Base-by-base conservation (phyloP, 1,140 invertebrate species). In the Drosophila guanche region DNA sequence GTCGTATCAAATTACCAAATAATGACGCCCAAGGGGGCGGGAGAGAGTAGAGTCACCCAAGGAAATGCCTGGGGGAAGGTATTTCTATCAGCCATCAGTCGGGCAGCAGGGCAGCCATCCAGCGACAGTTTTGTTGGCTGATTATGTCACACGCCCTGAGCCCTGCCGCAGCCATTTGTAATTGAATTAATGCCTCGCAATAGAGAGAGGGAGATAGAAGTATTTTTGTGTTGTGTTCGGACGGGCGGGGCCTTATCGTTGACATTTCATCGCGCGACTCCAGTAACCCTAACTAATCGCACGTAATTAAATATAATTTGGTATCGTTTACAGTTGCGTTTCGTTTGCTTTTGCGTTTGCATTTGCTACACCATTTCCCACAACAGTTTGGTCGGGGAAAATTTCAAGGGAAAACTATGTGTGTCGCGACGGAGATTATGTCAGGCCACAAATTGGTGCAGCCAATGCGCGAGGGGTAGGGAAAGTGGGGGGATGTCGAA, bases 281-380 rank as follows among this genome's bases (percentile, higher is more conserved):
- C 81, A 90, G 78, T 90, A 90, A 90, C 88, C 88, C 79, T 90
- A 90, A 90, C 88, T 90, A 90, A 90, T 90, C 88, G 88, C 79
- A 84, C 83, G 88, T 90, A 90, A 90, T 90, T 90, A 90, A 90
- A 90, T 89, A 89, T 89, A 88, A 88, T 88, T 88, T 88, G 84
- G 78, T 88, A 88, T 88, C 83, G 83, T 88, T 88, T 88, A 88
- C 83, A 88, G 83, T 88, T 88, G 84, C 63, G 59, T 86, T 81
- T 48, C 52, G 61, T 80, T 79, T 58, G 16, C 16, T 20, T 41
- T 22, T 47, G 46, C 43, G 42, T 88, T 83, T 48, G 10, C 52
- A 52, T 80, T 80, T 59, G 37, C 63, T 61, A 61, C 58, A 61
- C 58, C 58, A 61, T 53, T 68, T 68, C 37, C 66, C 47, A 27